Evolutionary conservation across 2,797 vertebrate genomes (phyloP), one percentile per base, ranked within the genome.

Genomic region (Neostethus bicornis): DNA sequence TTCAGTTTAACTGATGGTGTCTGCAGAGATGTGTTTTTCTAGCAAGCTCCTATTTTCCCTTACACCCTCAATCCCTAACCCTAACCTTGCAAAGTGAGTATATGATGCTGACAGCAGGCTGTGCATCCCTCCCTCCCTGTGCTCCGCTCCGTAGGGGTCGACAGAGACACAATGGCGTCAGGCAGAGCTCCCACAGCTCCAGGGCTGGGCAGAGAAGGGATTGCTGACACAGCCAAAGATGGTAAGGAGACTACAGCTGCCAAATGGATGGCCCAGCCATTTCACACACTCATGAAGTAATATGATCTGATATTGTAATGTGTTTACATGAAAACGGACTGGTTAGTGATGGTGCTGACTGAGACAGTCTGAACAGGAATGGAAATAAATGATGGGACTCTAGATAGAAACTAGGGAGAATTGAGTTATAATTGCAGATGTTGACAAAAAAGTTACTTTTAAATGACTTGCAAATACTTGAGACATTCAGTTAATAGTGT

Each of bases 121-220:
- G 70, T 92, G 77, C 77, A 31, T 69, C 78, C 83, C 80, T 73
- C 74, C 85, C 87, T 87, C 87, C 89, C 77, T 90, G 74, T 90
- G 83, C 86, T 90, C 85, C 69, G 79, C 85, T 90, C 87, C 77
- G 62, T 90, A 93, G 92, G 92, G 92, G 90, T 93, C 92, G 90
- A 93, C 92, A 89, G 92, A 93, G 92, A 92, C 92, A 91, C 92
- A 93, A 91, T 93, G 92, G 92, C 92, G 92, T 92, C 92, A 93
- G 88, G 91, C 92, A 90, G 92, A 93, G 82, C 91, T 93, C 87
- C 92, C 92, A 77, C 92, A 93, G 91, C 92, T 93, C 86, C 92
- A 93, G 91, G 92, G 92, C 91, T 93, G 92, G 92, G 92, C 92
- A 91, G 92, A 93, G 90, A 93, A 93, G 87, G 92, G 92, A 91